Percentiles rank a stretch among this genome's conserved stretches.
These are phyloP conservation scores for Rutpela maculata DNA, from an alignment of 2,888 invertebrate species.

Conservation along the genomic window DNA sequence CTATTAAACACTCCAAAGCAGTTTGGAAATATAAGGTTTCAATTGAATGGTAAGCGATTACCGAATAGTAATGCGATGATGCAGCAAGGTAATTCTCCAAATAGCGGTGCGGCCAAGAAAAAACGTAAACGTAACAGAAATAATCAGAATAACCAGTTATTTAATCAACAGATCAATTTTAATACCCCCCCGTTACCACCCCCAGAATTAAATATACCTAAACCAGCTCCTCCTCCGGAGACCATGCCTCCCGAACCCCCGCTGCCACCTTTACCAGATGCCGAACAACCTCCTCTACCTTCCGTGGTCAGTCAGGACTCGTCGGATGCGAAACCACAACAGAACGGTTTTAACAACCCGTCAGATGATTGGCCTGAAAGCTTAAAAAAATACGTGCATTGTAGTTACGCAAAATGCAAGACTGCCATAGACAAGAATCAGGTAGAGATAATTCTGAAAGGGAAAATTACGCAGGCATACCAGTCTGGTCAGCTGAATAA, in stretches of 20 bases:
- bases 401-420: slow-evolving; percentile 93
- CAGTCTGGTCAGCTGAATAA: slow-evolving; percentile 92
- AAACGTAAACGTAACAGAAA: slow-evolving; percentile 85
- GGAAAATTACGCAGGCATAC: slow-evolving; percentile 93
- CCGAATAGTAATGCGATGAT: slow-evolving; percentile 68
- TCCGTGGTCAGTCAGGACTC: slow-evolving; percentile 46
- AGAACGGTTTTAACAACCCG: slow-evolving; percentile 73
- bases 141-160: slow-evolving; percentile 69
- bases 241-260: slow-evolving; percentile 77
- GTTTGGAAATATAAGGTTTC: slow-evolving; percentile 77
- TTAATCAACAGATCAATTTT: slow-evolving; percentile 61
- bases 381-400: slow-evolving; percentile 90
- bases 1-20: slow-evolving; percentile 69
- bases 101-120: slow-evolving; percentile 81
- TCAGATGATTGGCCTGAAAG: slow-evolving; percentile 87
- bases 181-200: slow-evolving; percentile 75
- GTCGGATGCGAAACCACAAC: slow-evolving; percentile 45
- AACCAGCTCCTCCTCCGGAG: slow-evolving; percentile 76
- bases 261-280: slow-evolving; percentile 65
- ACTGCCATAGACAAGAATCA: slow-evolving; percentile 93
- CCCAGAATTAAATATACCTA: slow-evolving; percentile 72
- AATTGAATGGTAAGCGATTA: slow-evolving; percentile 73
- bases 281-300: slow-evolving; percentile 74
- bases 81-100: slow-evolving; percentile 71
- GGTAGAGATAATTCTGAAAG: slow-evolving; percentile 95